These are phyloP conservation scores for Cyanoramphus novaezelandiae DNA, from an alignment of 2,113 vertebrate genomes.

Conservation along the genomic window DNA sequence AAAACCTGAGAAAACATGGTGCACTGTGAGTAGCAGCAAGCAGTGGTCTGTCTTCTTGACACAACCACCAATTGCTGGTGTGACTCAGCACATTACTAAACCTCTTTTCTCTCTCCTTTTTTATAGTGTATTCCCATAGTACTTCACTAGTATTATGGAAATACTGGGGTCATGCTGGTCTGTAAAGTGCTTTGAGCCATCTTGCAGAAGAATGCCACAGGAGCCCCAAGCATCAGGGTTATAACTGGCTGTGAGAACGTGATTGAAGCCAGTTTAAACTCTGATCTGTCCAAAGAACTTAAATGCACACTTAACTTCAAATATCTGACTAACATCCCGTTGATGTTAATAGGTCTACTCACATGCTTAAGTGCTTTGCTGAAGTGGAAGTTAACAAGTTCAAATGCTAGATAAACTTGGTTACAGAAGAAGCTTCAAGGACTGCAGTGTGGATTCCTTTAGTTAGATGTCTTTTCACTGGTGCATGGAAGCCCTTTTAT, in stretches of 20 bases:
- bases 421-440: background rate
- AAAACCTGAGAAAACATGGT: background rate
- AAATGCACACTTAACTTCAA: background rate
- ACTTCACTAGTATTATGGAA: background rate
- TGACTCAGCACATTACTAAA: background rate
- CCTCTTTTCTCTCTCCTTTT: no score
- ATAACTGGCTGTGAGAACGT: background rate
- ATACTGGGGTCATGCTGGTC: background rate
- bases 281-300: background rate
- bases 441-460: background rate
- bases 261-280: background rate
- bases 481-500: background rate
- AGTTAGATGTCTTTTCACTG: background rate
- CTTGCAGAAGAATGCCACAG: background rate
- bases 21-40: background rate
- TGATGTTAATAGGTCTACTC: conserved; percentile 10
- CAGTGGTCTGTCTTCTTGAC: background rate
- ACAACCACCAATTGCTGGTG: background rate
- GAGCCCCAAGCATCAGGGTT: background rate
- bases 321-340: background rate
- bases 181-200: background rate
- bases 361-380: background rate
- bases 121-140: background rate
- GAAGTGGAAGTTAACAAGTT: conserved; percentile 29
- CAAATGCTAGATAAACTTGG: background rate